Evolutionary conservation across 2,797 vertebrate species (phyloP).

Genomic region (Miichthys miiuy): DNA sequence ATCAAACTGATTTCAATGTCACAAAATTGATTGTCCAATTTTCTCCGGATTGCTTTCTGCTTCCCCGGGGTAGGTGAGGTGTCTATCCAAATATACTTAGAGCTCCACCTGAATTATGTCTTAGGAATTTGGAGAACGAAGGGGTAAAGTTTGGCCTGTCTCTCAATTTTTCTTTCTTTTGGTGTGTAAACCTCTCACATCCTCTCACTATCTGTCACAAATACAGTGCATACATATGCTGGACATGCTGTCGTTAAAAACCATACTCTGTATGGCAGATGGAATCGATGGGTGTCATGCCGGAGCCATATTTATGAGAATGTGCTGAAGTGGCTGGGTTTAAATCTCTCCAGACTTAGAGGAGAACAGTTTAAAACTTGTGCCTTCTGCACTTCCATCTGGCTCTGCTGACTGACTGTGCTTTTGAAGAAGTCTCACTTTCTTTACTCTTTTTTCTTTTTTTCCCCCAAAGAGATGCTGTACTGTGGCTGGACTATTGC

Average conservation of each 20-base stretch:
- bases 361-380: constrained; percentile 41
- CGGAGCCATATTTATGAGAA: constrained; percentile 40
- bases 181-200: neutral
- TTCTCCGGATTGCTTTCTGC: constrained; percentile 79
- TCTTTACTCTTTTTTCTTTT: neutral
- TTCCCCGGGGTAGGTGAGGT: constrained; percentile 59
- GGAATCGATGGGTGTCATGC: constrained; percentile 32
- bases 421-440: constrained; percentile 31
- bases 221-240: constrained; percentile 24
- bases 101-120: constrained; percentile 46
- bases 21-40: constrained; percentile 90
- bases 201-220: constrained; percentile 4
- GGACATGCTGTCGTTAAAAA: constrained; percentile 28
- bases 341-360: constrained; percentile 47
- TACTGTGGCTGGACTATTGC: constrained; percentile 21
- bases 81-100: constrained; percentile 65
- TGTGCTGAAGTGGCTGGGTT: constrained; percentile 42
- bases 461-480: constrained; percentile 12
- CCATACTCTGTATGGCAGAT: constrained; percentile 31
- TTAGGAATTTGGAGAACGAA: constrained; percentile 40
- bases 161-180: neutral
- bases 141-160: neutral
- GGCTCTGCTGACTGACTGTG: constrained; percentile 45
- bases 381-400: constrained; percentile 51
- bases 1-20: constrained; percentile 79